Evolutionary conservation across 1,140 invertebrate genomes (phyloP), one percentile per base, ranked within the genome.

Genomic region (Oryzaephilus surinamensis): DNA sequence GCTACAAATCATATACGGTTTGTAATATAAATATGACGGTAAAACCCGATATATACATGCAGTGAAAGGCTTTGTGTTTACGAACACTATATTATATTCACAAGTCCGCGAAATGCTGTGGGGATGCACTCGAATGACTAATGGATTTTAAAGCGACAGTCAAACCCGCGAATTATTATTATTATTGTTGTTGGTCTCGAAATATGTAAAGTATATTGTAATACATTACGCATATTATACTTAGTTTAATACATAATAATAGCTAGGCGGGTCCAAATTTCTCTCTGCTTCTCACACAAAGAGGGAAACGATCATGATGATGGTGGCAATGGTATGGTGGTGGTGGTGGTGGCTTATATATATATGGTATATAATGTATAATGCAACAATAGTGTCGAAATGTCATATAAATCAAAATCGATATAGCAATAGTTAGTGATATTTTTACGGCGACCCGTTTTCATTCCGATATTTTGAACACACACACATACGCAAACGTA

Each of bases 381-480:
- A 51, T 51, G 49, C 47, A 52, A 54, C 52, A 54, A 54, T 52
- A 38, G 44, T 45, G 50, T 49, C 35, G 37, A 38, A 21, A 38
- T 33, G 38, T 16, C 24, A 21, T 32, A 53, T 54, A 54, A 54
- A 54, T 54, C 52, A 54, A 45, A 42, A 47, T 50, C 46, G 51
- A 48, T 38, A 41, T 50, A 47, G 37, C 47, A 45, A 51, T 46
- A 47, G 51, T 45, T 50, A 50, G 39, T 43, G 47, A 51, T 52
- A 54, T 54, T 52, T 54, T 53, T 53, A 51, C 46, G 46, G 41
- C 30, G 29, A 15, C 23, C 29, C 42, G 15, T 37, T 51, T 46
- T 40, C 42, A 42, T 54, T 51, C 23, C 50, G 52, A 52, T 54
- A n/a, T n/a, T n/a, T n/a, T n/a, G n/a, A n/a, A n/a, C n/a, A n/a